Evolutionary conservation across 2,888 invertebrate genomes (phyloP), one percentile per base, ranked within the genome.

Genomic region (Tyria jacobaeae): DNA sequence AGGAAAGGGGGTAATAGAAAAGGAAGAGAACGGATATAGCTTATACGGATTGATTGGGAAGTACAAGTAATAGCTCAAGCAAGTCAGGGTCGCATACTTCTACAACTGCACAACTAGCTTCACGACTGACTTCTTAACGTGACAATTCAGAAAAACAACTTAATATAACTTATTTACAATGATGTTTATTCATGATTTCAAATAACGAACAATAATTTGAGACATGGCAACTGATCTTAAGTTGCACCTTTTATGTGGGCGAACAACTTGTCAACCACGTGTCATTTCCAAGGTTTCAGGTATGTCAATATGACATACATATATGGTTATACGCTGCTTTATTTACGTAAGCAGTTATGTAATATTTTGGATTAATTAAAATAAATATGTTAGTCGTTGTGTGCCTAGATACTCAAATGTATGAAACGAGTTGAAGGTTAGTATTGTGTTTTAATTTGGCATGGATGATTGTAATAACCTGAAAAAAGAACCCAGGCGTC

Each of bases 181-280:
- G 21, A 35, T 34, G 35, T 35, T 21, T 35, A 31, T 31, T 21
- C 25, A 48, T 48, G 15, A 17, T 24, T 12, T 39, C 21, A 53
- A 35, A 34, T 15, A 24, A 53, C 10, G 10, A n/a, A 21, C 34
- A 70, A 61, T 39, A n/a, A n/a, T 62, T 70, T 55, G 65, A 47
- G 69, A 62, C 50, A 17, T 35, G 35, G 35, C 51, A 14, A 59
- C 58, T 47, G 41, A 52, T 58, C 54, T 49, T 44, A 37, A 17
- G 60, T 54, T 44, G 55, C 47, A 57, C 72, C 24, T 54, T n/a
- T 60, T 56, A 70, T 65, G 76, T 74, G 76, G 76, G 73, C 48
- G 76, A 55, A 60, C 72, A 39, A 72, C 57, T 57, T 65, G 76
- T 75, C 64, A 65, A 53, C 27, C 49, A 24, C 35, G 37, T 62